Conservation (phyloP, 2,113 vertebrate species). For the Piaya cayana region DNA sequence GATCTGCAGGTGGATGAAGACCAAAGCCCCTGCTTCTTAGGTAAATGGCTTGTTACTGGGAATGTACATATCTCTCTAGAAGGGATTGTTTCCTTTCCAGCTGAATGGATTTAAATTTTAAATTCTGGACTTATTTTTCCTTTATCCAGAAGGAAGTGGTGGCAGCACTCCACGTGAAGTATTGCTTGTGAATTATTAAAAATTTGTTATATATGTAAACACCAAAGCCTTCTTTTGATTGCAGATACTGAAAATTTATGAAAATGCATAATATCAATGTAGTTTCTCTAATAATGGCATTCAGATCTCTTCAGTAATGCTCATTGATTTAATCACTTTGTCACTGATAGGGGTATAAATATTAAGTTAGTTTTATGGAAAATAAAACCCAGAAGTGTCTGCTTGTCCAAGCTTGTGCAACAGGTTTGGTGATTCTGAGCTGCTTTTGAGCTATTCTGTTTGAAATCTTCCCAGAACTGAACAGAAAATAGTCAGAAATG, state of each 20-base stretch:
- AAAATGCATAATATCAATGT: neutral
- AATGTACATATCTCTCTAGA: neutral
- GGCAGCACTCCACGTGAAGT: neutral
- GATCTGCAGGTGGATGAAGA: neutral
- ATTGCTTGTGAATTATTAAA: conserved; percentile 49
- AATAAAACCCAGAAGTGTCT: neutral
- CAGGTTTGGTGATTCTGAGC: neutral
- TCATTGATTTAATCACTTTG: conserved; percentile 17
- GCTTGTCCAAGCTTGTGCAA: neutral
- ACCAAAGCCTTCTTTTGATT: conserved; percentile 40
- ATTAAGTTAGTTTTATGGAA: neutral
- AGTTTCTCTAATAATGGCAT: conserved; percentile 31
- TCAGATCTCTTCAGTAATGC: neutral
- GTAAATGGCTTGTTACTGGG: neutral
- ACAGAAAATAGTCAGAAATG: neutral
- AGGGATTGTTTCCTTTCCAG: neutral
- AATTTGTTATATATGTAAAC: conserved; percentile 37
- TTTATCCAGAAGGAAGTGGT: neutral
- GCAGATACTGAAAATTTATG: conserved; percentile 51
- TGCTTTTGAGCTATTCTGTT: neutral
- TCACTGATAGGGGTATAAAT: conserved; percentile 16
- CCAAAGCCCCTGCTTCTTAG: fast-evolving
- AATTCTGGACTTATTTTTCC: neutral
- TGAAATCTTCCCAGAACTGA: neutral
- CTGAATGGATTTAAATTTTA: neutral